These are phyloP conservation scores for Emys orbicularis DNA, from an alignment of 2,797 vertebrate species.

Conservation along the genomic window DNA sequence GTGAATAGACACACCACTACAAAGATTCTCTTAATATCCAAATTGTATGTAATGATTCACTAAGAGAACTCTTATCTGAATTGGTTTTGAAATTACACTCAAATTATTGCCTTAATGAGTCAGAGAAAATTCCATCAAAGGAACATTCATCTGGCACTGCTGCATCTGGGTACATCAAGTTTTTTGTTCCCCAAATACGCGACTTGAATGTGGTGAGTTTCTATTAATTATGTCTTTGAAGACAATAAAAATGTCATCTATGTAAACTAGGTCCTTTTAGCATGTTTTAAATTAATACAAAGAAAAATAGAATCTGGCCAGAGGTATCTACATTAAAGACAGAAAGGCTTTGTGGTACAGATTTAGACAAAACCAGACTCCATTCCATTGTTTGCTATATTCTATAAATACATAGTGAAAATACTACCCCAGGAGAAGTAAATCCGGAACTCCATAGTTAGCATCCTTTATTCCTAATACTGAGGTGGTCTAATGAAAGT, in stretches of 20 bases:
- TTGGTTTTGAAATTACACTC: neutral
- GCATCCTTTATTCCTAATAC: neutral
- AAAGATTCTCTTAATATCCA: neutral
- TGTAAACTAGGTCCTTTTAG: neutral
- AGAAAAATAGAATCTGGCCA: neutral
- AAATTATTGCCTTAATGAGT: conserved; percentile 43
- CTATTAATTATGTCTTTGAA: neutral
- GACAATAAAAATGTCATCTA: conserved; percentile 4
- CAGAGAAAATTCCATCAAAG: conserved; percentile 33
- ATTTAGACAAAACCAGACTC: neutral
- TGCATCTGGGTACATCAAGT: conserved; percentile 1
- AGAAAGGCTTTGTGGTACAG: neutral
- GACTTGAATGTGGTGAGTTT: neutral
- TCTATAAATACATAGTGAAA: neutral
- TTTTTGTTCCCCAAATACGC: conserved; percentile 16
- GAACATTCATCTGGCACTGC: conserved; percentile 14
- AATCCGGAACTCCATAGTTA: neutral
- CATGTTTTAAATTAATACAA: conserved; percentile 9
- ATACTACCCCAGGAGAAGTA: neutral
- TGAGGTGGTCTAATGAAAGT: neutral
- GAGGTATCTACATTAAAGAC: neutral
- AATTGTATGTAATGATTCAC: neutral
- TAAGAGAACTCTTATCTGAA: neutral
- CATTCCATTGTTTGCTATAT: neutral
- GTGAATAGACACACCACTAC: neutral